These are phyloP conservation scores for Euglossa dilemma DNA, from an alignment of 1,140 invertebrate species.

Conservation along the genomic window DNA sequence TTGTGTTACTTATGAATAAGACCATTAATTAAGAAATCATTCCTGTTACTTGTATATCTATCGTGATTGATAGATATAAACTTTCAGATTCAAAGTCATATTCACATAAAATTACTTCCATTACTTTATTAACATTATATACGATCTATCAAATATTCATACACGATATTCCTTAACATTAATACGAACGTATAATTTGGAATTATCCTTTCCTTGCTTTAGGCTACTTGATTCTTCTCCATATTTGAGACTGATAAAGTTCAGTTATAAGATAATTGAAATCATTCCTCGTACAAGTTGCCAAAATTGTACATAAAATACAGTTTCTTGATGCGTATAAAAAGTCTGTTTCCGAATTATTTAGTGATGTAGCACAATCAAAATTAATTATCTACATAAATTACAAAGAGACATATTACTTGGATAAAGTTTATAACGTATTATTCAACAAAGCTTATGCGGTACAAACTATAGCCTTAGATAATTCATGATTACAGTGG, in stretches of 20 bases:
- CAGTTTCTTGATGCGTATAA: conserved; percentile 33
- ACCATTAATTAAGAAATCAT: neutral
- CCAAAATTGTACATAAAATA: conserved; percentile 20
- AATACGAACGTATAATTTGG: conserved; percentile 19
- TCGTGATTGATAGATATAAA: neutral
- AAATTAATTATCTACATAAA: conserved; percentile 54
- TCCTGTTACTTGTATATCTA: neutral
- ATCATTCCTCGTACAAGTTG: conserved; percentile 7
- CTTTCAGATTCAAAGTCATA: neutral
- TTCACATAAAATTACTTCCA: conserved; percentile 27
- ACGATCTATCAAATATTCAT: conserved; percentile 35
- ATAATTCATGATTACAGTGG: conserved; percentile 12
- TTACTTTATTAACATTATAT: conserved; percentile 46
- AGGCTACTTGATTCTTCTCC: conserved; percentile 34
- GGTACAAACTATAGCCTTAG: conserved; percentile 32
- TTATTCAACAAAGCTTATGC: conserved; percentile 40
- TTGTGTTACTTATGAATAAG: too few relatives aligned
- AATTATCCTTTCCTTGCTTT: conserved; percentile 20
- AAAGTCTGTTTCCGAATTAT: conserved; percentile 1
- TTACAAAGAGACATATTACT: conserved; percentile 19
- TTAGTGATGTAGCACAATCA: neutral
- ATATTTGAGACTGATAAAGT: conserved; percentile 1
- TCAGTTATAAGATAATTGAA: conserved; percentile 40
- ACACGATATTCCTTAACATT: conserved; percentile 12
- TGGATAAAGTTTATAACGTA: conserved; percentile 35